Percentiles rank a stretch among this genome's conserved stretches.
Evolutionary conservation across 2,888 invertebrate genomes (phyloP).

Genomic region (Eilema sororculum): DNA sequence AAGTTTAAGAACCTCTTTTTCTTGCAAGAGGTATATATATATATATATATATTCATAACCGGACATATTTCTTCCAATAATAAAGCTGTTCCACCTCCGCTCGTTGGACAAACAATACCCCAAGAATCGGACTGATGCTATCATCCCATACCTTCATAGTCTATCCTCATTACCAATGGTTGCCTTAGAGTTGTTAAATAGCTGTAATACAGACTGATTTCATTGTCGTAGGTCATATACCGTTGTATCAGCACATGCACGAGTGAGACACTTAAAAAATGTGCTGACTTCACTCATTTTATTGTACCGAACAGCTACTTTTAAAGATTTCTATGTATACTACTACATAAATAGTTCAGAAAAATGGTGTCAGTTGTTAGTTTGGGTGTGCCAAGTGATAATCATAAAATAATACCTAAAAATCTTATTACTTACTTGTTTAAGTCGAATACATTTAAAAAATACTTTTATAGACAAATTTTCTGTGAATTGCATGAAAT

Average conservation of each 20-base stretch:
- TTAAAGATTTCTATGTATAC: neutral
- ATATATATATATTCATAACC: neutral
- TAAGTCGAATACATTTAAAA: too few relatives aligned
- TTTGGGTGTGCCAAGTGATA: neutral
- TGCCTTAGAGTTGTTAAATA: conserved; percentile 72
- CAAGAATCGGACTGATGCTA: conserved; percentile 59
- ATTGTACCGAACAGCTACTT: neutral
- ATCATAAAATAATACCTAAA: too few relatives aligned
- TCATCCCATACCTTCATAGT: conserved; percentile 64
- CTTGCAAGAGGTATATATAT: too few relatives aligned
- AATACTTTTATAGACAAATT: too few relatives aligned
- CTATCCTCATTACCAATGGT: conserved; percentile 76
- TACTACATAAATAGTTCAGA: neutral
- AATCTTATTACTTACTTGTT: too few relatives aligned
- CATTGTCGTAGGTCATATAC: neutral
- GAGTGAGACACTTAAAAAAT: neutral
- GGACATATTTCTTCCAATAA: neutral
- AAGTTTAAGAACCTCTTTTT: too few relatives aligned
- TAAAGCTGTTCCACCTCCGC: conserved; percentile 29
- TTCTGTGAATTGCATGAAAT: too few relatives aligned
- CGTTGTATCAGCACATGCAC: neutral
- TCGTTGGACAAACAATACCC: conserved; percentile 43
- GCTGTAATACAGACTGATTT: conserved; percentile 31
- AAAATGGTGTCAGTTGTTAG: neutral
- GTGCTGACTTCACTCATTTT: neutral